Evolutionary conservation across 2,888 invertebrate genomes (phyloP).

Genomic region (Tyria jacobaeae): DNA sequence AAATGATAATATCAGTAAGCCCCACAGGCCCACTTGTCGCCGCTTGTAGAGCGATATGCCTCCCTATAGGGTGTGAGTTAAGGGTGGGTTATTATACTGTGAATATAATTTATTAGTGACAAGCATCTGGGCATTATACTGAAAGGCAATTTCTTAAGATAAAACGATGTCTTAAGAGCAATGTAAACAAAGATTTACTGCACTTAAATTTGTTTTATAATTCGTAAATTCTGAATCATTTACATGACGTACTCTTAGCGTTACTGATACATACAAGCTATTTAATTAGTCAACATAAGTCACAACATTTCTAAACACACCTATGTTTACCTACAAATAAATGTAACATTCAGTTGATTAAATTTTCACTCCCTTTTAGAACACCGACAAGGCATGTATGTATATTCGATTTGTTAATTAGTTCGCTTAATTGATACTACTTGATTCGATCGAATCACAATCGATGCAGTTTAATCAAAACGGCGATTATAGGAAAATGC

Average conservation of each 20-base stretch:
- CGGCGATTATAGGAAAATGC: too few species aligned
- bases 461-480: too few species aligned
- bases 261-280: background rate
- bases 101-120: slow-evolving; percentile 18
- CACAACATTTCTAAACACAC: too few species aligned
- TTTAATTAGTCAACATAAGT: background rate
- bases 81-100: slow-evolving; percentile 13
- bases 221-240: background rate
- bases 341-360: too few species aligned
- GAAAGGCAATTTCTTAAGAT: slow-evolving; percentile 15
- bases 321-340: too few species aligned
- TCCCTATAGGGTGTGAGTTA: background rate
- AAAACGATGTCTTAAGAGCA: slow-evolving; percentile 11
- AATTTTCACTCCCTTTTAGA: too few species aligned
- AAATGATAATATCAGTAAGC: slow-evolving; percentile 4
- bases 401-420: too few species aligned
- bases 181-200: slow-evolving; percentile 17
- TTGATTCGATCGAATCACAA: too few species aligned
- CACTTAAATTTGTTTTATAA: slow-evolving; percentile 20
- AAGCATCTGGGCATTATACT: slow-evolving; percentile 16
- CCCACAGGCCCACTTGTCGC: background rate
- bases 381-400: too few species aligned
- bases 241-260: background rate
- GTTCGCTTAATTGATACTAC: too few species aligned
- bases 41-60: background rate